Base-by-base conservation (phyloP, 1,140 invertebrate genomes). In the Drosophila watanabei region DNA sequence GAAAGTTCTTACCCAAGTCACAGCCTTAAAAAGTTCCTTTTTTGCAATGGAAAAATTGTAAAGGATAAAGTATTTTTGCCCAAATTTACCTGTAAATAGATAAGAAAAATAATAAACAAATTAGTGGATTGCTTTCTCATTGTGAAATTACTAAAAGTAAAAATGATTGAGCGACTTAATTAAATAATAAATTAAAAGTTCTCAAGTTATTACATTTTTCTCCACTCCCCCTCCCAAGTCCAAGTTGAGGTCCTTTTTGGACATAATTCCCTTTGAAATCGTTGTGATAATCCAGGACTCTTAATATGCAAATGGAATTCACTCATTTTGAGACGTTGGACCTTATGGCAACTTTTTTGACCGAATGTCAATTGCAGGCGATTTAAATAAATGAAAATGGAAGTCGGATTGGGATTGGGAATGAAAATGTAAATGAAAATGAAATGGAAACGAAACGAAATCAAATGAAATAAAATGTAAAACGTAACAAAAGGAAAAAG, bases 331-430 rank as follows among this genome's bases (percentile, higher is more conserved):
- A 30, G 35, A 4, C 6, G 54, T 11, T 30, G 24, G 37, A 28
- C 35, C 48, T 43, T 54, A 43, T 75, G 46, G 37, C 37, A 54
- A 39, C 39, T 39, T 28, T 28, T 45, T 72, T 56, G 79, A 39
- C 63, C 75, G 80, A 77, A 73, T 86, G 73, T 78, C 78, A 85
- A 75, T 78, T 81, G 82, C 61, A 52, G 61, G 61, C 72, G 68
- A 78, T 75, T 75, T 75, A 80, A 83, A 88, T 87, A 87, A 82
- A 87, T 80, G 54, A 14, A 85, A 85, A 81, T 70, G 79, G 71
- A 63, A 73, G 75, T 59, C 13, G 46, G 46, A 66, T 37, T 66
- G 52, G 52, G 57, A 65, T 45, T 16, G 20, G 46, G 13, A 46
- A 9, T 7, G 20, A 20, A 13, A 20, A 14, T 46, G 1, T 24